Conservation (phyloP, 2,888 invertebrate genomes). For the Aleiodes testaceus region DNA sequence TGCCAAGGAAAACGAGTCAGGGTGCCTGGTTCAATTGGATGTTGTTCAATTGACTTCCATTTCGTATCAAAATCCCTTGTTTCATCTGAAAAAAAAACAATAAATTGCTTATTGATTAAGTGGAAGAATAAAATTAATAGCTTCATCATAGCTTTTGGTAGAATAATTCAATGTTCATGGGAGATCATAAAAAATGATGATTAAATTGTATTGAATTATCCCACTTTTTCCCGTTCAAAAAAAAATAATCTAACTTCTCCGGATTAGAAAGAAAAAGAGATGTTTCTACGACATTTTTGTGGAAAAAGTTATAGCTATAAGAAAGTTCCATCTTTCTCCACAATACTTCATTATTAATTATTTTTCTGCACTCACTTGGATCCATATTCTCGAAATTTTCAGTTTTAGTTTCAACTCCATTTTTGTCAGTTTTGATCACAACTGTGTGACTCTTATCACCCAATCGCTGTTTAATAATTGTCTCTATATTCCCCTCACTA, state of each 20-base stretch:
- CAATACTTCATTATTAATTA: background rate
- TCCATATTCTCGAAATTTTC: conserved; percentile 66
- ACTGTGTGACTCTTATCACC: conserved; percentile 66
- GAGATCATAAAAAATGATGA: no score
- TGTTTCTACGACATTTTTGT: no score
- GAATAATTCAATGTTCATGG: background rate
- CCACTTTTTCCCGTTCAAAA: no score
- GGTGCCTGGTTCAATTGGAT: conserved; percentile 37
- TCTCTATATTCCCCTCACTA: conserved; percentile 77
- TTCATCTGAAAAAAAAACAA: conserved; percentile 47
- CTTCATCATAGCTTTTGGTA: no score
- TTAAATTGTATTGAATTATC: no score
- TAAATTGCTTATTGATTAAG: background rate
- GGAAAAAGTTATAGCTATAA: background rate
- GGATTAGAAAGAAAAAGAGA: no score
- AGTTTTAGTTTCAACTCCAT: conserved; percentile 64
- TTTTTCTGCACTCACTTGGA: conserved; percentile 59
- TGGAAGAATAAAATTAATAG: no score
- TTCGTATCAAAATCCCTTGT: conserved; percentile 56
- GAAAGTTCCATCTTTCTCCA: background rate
- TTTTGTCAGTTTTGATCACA: conserved; percentile 61
- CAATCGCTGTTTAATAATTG: conserved; percentile 73
- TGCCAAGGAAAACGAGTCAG: conserved; percentile 61
- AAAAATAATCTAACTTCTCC: no score
- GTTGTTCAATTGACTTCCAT: conserved; percentile 47